Evolutionary conservation across 2,113 vertebrate species (phyloP), one percentile per base, ranked within the genome.

Genomic region (Python bivittatus): DNA sequence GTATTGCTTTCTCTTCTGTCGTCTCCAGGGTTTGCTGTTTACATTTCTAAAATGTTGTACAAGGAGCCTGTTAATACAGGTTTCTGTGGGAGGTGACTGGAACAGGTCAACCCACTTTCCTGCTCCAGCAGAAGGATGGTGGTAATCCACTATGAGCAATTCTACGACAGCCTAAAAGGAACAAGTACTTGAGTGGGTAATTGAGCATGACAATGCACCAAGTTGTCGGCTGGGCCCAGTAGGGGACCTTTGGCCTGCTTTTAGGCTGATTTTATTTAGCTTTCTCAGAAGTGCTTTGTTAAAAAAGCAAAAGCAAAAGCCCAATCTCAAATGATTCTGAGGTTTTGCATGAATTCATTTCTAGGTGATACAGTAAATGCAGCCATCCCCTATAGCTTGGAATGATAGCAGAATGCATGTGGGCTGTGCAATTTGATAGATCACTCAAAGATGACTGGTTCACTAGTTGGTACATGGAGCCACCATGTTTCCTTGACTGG

Each of bases 171-270:
- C 44, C 56, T 90, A 52, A 89, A 91, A 92, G 79, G 58, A 57
- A 25, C 4, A 9, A 92, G 25, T n/a, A 68, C 93, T 89, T 92
- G 68, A 92, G 87, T 53, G 58, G 86, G 56, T 88, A 91, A 88
- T 58, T 33, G 86, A 90, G 83, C 57, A 44, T 64, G 68, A 56
- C 64, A 88, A 54, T 27, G 38, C 27, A 91, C 89, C 56, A 93
- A 84, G 56, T 91, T 56, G 57, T 88, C 15, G 48, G 23, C 33
- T 85, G 5, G 3, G 33, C 88, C 57, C 15, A 44, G 79, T 33
- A 90, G 25, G 53, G 23, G 56, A 52, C 58, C 44, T 58, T 64
- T 87, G n/a, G 29, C 25, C 58, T 85, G 61, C 29, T 86, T 8
- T n/a, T 91, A 58, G 29, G 42, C 29, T 54, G 23, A 68, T 91